A percentile compares a stretch with the other conserved stretches of the same genome.
Evolutionary conservation across 2,113 vertebrate species (phyloP).

Genomic region (Peucedramus taeniatus): DNA sequence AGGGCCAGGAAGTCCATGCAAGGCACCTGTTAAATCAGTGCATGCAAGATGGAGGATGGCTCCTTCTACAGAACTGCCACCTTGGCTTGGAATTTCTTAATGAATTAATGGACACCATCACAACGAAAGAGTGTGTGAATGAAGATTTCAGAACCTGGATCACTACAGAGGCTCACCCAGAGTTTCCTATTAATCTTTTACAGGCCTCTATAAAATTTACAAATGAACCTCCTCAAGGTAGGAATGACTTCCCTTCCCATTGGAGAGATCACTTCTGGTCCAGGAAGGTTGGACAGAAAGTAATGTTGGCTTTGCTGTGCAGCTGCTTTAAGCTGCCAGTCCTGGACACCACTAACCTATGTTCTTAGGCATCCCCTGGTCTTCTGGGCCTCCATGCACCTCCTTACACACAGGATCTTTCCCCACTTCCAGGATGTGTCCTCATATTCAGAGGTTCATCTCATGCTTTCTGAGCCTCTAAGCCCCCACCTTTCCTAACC

Average conservation of each 20-base stretch:
- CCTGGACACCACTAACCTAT: not conserved
- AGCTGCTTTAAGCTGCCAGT: not conserved
- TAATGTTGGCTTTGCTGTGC: not conserved
- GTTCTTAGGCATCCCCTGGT: not conserved
- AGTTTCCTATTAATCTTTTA: slow-evolving; percentile 83
- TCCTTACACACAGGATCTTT: not conserved
- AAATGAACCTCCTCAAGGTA: slow-evolving; percentile 85
- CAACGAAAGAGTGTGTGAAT: slow-evolving; percentile 55
- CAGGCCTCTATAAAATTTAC: slow-evolving; percentile 87
- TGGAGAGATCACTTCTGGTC: not conserved
- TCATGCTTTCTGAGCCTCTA: not conserved
- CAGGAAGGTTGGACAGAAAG: not conserved
- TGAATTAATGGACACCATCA: slow-evolving; percentile 78
- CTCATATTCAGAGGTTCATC: not conserved
- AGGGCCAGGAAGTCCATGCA: slow-evolving; percentile 84
- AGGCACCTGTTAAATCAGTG: slow-evolving; percentile 77
- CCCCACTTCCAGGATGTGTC: not conserved
- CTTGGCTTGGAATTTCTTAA: slow-evolving; percentile 82
- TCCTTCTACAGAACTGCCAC: slow-evolving; percentile 87
- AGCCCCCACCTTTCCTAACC: not conserved
- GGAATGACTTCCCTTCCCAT: not conserved
- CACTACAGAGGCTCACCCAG: slow-evolving; percentile 78
- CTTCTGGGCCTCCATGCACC: not conserved
- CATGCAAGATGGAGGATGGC: slow-evolving; percentile 83
- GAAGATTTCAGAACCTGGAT: slow-evolving; percentile 80